Percentiles rank a stretch among this genome's conserved stretches.
Evolutionary conservation across 2,888 invertebrate genomes (phyloP).

Genomic region (Pachliopta kotzebuea): DNA sequence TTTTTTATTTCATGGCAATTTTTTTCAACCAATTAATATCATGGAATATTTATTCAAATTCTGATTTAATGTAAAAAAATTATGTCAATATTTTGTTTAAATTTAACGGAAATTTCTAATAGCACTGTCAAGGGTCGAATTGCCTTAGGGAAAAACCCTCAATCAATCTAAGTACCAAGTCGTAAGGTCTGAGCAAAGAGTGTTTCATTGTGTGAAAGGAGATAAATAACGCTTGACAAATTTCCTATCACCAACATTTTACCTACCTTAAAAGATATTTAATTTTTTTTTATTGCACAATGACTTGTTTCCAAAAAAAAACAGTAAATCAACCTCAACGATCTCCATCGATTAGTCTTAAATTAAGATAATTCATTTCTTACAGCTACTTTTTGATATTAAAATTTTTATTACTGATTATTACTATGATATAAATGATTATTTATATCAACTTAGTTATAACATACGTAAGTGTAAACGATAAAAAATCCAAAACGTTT

Average conservation of each 20-base stretch:
- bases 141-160: slow-evolving; percentile 13
- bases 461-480: background rate
- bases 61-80: too few species aligned
- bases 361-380: background rate
- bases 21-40: too few species aligned
- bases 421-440: background rate
- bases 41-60: too few species aligned
- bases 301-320: background rate
- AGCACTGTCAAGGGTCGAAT: background rate
- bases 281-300: background rate
- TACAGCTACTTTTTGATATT: background rate
- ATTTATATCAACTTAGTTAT: background rate
- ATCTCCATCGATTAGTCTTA: too few species aligned
- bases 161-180: slow-evolving; percentile 26
- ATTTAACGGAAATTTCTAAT: slow-evolving; percentile 5
- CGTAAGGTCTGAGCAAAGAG: slow-evolving; percentile 20
- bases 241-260: slow-evolving; percentile 14
- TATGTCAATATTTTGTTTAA: too few species aligned
- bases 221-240: slow-evolving; percentile 27
- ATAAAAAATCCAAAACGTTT: background rate
- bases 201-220: slow-evolving; percentile 23
- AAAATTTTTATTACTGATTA: background rate
- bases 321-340: too few species aligned
- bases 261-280: slow-evolving; percentile 2
- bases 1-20: too few species aligned